phyloP scores from a whole-genome alignment of 2,797 vertebrate genomes.

The Pseudochirops cupreus region DNA sequence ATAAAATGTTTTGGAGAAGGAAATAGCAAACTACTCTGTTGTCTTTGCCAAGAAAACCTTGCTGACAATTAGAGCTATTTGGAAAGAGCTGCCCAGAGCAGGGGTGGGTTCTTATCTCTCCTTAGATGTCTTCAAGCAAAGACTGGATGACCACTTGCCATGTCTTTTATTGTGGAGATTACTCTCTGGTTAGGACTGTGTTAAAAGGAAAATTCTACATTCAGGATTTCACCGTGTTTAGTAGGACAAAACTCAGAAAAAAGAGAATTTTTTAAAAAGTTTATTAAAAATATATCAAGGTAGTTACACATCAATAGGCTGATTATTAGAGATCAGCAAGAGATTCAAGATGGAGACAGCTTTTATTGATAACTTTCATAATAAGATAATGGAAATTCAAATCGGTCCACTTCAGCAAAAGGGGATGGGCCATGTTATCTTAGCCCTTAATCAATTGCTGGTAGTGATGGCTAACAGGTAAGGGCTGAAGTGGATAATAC shows the following conservation, averaged over 20 bases:
- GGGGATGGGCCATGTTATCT: neutral
- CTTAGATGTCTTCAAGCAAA: neutral
- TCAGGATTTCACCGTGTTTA: neutral
- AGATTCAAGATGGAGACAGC: neutral
- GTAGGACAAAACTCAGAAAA: neutral
- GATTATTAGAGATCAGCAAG: neutral
- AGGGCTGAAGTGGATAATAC: neutral
- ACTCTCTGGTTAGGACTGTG: neutral
- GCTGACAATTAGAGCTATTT: neutral
- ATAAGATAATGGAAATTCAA: neutral
- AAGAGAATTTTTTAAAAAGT: neutral
- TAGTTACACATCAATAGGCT: neutral
- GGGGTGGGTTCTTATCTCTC: neutral
- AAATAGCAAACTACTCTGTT: neutral
- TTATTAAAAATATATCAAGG: neutral
- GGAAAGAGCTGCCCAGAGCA: neutral
- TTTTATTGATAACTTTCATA: neutral
- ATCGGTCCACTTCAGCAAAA: neutral
- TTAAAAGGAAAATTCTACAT: neutral
- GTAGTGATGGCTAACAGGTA: neutral
- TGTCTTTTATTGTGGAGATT: neutral
- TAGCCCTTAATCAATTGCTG: neutral
- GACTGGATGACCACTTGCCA: neutral
- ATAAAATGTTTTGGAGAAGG: neutral
- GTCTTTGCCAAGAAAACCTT: neutral